These are phyloP conservation scores for Prochilodus magdalenae DNA, from an alignment of 2,113 vertebrate genomes.

Conservation along the genomic window DNA sequence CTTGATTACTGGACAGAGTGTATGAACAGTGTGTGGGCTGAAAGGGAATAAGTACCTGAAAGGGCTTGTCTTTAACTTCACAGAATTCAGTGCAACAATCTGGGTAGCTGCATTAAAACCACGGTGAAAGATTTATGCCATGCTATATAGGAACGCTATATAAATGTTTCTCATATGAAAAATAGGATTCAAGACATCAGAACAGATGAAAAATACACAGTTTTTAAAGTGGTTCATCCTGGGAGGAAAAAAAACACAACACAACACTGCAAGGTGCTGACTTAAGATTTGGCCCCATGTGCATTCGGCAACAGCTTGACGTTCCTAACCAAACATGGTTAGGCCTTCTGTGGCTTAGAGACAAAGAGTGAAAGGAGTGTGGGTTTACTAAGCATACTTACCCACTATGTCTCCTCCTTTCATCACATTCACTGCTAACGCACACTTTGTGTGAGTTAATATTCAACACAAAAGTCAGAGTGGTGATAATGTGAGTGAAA, in stretches of 20 bases:
- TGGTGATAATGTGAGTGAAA: not conserved
- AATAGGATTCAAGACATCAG: conserved; percentile 13
- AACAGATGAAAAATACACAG: not conserved
- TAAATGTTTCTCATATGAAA: conserved; percentile 15
- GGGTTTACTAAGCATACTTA: not conserved
- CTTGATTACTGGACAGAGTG: conserved; percentile 37
- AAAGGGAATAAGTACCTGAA: not conserved
- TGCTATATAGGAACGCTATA: conserved; percentile 15
- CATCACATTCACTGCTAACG: not conserved
- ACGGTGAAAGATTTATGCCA: conserved; percentile 10
- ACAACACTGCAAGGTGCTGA: not conserved
- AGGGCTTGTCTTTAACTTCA: conserved; percentile 1
- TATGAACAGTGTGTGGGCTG: conserved; percentile 22
- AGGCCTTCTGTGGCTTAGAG: not conserved
- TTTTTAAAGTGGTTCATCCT: conserved; percentile 9
- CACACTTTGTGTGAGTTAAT: conserved; percentile 19
- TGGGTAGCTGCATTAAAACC: not conserved
- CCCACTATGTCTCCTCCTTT: not conserved
- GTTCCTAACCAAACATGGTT: not conserved
- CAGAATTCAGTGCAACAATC: conserved; percentile 30
- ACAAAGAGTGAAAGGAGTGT: not conserved
- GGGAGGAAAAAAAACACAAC: not conserved
- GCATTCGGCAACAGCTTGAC: not conserved
- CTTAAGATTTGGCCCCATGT: conserved; percentile 3
- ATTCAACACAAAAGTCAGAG: not conserved